Base-by-base conservation (phyloP, 2,113 vertebrate genomes). In the Micronycteris hirsuta region DNA sequence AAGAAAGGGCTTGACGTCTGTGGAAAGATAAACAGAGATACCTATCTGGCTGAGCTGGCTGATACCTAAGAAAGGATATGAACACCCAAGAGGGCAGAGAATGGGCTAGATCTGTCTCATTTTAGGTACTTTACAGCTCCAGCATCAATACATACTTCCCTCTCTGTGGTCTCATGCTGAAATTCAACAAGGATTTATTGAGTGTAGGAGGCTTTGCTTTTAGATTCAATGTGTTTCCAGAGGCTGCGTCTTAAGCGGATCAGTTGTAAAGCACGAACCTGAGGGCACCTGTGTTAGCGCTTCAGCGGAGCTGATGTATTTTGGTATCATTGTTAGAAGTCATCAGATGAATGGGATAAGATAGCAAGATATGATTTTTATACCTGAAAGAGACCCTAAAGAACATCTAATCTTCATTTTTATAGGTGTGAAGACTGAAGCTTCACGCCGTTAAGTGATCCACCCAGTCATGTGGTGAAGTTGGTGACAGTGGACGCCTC, bases 101-200 rank as follows among this genome's bases (percentile, higher is more conserved):
- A 88, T 85, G 87, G 92, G 70, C 74, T 15, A 71, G 86, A 93
- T 84, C 56, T 93, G 63, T 96, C 90, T 96, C 63, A 93, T 93
- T 92, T 93, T 90, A 52, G 88, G 61, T 61, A 45, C 81, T 93
- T 96, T 90, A 54, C 36, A 36, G 88, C 71, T 61, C 12, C 47
- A 63, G 87, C 74, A 84, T 88, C 67, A 92, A 71, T 92, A 76
- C 81, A 67, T 92, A 71, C 81, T 84, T 90, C 65, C 96, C 68
- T 68, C 65, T 58, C 58, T 94, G 71, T 82, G 91, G 86, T 71
- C 95, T 93, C 77, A 76, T 31, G 80, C 91, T 92, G 96, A 96
- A 96, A 96, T 94, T 77, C 96, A 94, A 45, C 90, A 90, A 95
- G 94, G 95, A 94, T 97, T 97, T 96, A 93, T 92, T n/a, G 94